Percentiles rank a stretch among this genome's conserved stretches.
phyloP scores from a whole-genome alignment of 2,888 invertebrate species.

The Cinara cedri region DNA sequence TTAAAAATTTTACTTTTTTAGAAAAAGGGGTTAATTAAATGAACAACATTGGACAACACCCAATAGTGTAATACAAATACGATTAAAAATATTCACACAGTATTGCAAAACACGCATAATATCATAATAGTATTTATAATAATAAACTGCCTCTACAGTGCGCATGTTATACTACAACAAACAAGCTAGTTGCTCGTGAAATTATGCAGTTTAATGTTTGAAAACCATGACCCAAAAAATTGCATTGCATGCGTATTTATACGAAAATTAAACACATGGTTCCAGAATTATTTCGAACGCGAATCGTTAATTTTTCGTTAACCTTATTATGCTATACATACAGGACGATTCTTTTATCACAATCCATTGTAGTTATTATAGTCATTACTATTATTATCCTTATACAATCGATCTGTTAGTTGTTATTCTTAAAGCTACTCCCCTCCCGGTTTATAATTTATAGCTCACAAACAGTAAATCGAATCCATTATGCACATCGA shows the following conservation, averaged over 20 bases:
- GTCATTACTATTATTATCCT: not conserved
- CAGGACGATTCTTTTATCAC: too few species aligned
- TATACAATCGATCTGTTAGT: too few species aligned
- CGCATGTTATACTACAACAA: too few species aligned
- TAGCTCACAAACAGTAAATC: too few species aligned
- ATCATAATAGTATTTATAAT: constrained; percentile 12
- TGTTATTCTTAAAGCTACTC: too few species aligned
- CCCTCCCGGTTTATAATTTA: too few species aligned
- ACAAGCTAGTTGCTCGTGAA: not conserved
- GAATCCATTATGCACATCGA: too few species aligned
- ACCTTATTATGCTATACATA: constrained; percentile 1
- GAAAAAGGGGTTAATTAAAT: too few species aligned
- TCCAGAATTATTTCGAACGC: not conserved
- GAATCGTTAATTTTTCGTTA: constrained; percentile 19
- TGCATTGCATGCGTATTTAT: not conserved
- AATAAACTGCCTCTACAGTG: not conserved
- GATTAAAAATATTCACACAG: not conserved
- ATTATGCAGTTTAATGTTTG: not conserved
- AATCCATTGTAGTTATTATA: too few species aligned
- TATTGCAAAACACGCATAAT: not conserved
- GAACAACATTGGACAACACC: too few species aligned
- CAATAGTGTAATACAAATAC: not conserved
- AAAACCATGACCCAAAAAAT: constrained; percentile 32
- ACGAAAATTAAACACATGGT: not conserved
- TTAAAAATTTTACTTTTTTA: too few species aligned